Evolutionary conservation across 1,140 invertebrate genomes (phyloP).

Genomic region (Bombus pascuorum): DNA sequence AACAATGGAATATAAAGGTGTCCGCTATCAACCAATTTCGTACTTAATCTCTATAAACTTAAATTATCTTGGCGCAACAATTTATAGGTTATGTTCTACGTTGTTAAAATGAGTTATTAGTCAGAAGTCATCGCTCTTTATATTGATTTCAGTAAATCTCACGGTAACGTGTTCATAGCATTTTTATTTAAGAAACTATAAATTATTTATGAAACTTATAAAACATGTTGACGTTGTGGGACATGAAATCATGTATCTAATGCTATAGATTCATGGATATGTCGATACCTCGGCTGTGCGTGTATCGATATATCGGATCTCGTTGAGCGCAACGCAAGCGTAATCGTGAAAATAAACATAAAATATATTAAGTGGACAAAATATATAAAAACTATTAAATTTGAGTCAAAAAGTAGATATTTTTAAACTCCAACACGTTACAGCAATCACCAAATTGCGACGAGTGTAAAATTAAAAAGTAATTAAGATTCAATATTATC

Average conservation of each 20-base stretch:
- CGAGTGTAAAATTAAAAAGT: background rate
- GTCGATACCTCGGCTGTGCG: background rate
- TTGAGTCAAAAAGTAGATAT: background rate
- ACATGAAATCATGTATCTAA: background rate
- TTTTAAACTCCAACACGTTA: background rate
- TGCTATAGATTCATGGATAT: background rate
- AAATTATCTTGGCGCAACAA: background rate
- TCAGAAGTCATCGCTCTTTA: no score
- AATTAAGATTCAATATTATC: background rate
- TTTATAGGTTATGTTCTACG: slow-evolving; percentile 15
- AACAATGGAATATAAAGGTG: background rate
- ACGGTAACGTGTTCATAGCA: background rate
- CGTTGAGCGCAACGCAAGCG: background rate
- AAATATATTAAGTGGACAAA: background rate
- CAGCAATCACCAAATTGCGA: background rate
- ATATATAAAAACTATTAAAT: background rate
- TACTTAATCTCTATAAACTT: background rate
- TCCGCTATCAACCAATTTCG: background rate
- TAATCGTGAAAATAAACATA: background rate
- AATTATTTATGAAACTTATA: background rate
- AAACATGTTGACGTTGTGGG: background rate
- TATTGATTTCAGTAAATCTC: background rate
- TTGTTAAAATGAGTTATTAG: background rate
- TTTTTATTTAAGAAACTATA: background rate
- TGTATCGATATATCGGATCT: background rate